A percentile compares a stretch with the other conserved stretches of the same genome.
Evolutionary conservation across 2,888 invertebrate genomes (phyloP).

Genomic region (Eilema caniola): DNA sequence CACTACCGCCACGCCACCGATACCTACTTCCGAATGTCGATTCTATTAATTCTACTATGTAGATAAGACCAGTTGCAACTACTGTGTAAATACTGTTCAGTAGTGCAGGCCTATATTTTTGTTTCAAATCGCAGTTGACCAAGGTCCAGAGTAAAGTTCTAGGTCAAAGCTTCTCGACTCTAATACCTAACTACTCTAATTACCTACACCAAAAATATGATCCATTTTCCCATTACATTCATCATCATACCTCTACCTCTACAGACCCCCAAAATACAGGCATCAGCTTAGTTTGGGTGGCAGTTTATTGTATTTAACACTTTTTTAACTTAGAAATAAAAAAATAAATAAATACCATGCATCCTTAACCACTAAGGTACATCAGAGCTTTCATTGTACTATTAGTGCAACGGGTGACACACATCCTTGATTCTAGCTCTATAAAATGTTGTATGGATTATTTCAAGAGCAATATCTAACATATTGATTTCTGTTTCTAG

Average conservation of each 20-base stretch:
- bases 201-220: not conserved
- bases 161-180: not conserved
- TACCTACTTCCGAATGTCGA: too few species aligned
- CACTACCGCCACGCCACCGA: too few species aligned
- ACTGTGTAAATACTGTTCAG: too few species aligned
- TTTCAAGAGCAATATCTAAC: not conserved
- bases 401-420: not conserved
- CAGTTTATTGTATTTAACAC: too few species aligned
- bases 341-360: not conserved
- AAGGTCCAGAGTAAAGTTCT: not conserved
- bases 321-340: too few species aligned
- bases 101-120: too few species aligned
- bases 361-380: not conserved
- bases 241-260: not conserved
- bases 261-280: too few species aligned
- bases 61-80: too few species aligned
- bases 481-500: conserved; percentile 56
- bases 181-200: too few species aligned
- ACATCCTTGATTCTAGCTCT: not conserved
- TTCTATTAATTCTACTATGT: too few species aligned
- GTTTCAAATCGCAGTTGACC: not conserved
- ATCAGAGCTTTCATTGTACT: not conserved
- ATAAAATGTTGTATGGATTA: not conserved
- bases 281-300: too few species aligned
- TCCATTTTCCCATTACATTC: not conserved